Evolutionary conservation across 2,888 invertebrate species (phyloP).

Genomic region (Brachyptera risi): DNA sequence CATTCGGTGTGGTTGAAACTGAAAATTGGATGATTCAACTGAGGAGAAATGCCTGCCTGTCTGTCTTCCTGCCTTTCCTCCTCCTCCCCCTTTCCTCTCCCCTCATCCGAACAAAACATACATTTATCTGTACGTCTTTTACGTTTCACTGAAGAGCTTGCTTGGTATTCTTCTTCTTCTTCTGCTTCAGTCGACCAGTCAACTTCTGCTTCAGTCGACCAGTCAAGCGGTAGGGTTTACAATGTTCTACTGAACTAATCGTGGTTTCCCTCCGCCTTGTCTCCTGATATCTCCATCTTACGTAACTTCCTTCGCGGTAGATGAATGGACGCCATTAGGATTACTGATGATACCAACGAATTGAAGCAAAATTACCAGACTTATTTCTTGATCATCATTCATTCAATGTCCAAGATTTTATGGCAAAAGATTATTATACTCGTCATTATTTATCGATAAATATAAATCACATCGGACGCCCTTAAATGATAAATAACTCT

Average conservation of each 20-base stretch:
- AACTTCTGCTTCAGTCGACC: not conserved
- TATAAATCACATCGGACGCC: not conserved
- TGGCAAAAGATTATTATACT: not conserved
- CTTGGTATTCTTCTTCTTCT: conserved; percentile 13
- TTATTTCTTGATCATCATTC: conserved; percentile 13
- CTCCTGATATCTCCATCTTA: conserved; percentile 20
- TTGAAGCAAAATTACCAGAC: conserved; percentile 16
- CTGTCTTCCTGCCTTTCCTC: no score
- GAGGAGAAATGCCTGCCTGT: conserved; percentile 11
- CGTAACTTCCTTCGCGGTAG: not conserved
- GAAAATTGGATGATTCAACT: conserved; percentile 21
- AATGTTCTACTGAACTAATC: conserved; percentile 14
- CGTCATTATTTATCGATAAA: not conserved
- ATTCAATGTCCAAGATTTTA: not conserved
- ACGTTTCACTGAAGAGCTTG: not conserved
- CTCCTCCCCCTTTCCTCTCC: no score
- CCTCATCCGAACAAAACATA: conserved; percentile 16
- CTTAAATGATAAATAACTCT: not conserved
- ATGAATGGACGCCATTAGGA: conserved; percentile 20
- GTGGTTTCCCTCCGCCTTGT: conserved; percentile 2
- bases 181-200: not conserved
- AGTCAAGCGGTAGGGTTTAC: not conserved
- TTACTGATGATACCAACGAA: conserved; percentile 17
- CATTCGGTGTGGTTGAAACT: conserved; percentile 15
- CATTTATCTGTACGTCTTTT: conserved; percentile 8